These are phyloP conservation scores for Macquaria australasica DNA, from an alignment of 2,113 vertebrate genomes.

Conservation along the genomic window DNA sequence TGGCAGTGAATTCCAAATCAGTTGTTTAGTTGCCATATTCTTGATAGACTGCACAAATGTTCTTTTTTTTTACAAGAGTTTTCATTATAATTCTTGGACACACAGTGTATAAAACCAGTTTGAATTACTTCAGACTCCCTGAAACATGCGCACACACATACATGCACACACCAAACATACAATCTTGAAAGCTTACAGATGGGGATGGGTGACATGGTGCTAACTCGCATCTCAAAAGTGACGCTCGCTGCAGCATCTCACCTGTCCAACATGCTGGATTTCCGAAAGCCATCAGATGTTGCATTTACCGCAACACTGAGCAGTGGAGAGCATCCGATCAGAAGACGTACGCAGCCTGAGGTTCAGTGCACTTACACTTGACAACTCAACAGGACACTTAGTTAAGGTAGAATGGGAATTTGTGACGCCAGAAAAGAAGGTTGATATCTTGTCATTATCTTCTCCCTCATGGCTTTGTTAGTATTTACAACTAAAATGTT, in stretches of 20 bases:
- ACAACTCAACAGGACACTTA: constrained; percentile 80
- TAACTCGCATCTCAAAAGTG: constrained; percentile 84
- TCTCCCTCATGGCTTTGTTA: constrained; percentile 76
- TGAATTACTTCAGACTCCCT: constrained; percentile 41
- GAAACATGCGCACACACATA: constrained; percentile 28
- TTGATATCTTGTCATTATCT: constrained; percentile 77
- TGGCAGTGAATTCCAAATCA: constrained; percentile 77
- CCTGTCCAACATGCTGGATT: constrained; percentile 85
- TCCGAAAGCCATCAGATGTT: constrained; percentile 85
- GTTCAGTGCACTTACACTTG: constrained; percentile 69
- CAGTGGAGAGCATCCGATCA: constrained; percentile 82
- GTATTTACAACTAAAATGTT: constrained; percentile 78
- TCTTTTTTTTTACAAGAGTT: constrained; percentile 65
- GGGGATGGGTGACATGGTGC: constrained; percentile 84
- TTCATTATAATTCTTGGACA: constrained; percentile 50
- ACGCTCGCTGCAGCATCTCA: constrained; percentile 83
- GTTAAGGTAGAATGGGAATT: constrained; percentile 65
- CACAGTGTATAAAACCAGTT: constrained; percentile 36
- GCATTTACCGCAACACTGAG: constrained; percentile 86
- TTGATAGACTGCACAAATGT: constrained; percentile 76
- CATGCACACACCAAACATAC: constrained; percentile 14
- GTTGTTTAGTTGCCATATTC: constrained; percentile 72
- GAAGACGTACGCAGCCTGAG: constrained; percentile 65
- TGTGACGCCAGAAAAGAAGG: constrained; percentile 61
- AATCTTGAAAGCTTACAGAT: constrained; percentile 83